Conservation (phyloP, 2,888 invertebrate species). For the Loripinus fragilis region DNA sequence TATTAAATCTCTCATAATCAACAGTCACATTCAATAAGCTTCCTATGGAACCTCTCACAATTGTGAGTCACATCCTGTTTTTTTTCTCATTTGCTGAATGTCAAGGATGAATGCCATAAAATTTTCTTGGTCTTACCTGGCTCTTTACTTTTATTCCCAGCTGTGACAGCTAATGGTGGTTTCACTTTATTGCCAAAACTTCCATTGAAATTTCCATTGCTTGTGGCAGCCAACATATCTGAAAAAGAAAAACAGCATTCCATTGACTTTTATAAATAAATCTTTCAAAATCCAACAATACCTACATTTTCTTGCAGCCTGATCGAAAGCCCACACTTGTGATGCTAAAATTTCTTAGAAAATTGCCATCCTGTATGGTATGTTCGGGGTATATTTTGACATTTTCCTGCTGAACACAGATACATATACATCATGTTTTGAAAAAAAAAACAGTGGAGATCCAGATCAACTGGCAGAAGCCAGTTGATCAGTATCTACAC, state of each 20-base stretch:
- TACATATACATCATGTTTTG: too few relatives aligned
- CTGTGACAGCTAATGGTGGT: neutral
- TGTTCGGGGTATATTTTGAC: neutral
- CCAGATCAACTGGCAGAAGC: neutral
- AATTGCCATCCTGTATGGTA: too few relatives aligned
- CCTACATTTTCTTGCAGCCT: too few relatives aligned
- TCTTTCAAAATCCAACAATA: too few relatives aligned
- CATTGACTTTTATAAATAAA: too few relatives aligned
- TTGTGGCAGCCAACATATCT: neutral
- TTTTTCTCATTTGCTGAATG: too few relatives aligned
- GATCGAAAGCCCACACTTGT: too few relatives aligned
- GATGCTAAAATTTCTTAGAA: too few relatives aligned
- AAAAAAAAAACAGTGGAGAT: neutral
- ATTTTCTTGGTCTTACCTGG: neutral
- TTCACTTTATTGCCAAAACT: neutral
- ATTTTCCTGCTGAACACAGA: neutral
- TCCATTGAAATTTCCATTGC: conserved; percentile 6
- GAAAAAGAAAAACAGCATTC: neutral
- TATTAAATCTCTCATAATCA: too few relatives aligned
- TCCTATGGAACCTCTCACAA: too few relatives aligned
- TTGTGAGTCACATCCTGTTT: too few relatives aligned
- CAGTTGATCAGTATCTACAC: neutral
- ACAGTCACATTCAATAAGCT: too few relatives aligned
- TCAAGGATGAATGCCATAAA: neutral
- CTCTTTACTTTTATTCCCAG: neutral